phyloP scores from a whole-genome alignment of 2,113 vertebrate species.

The Lethenteron camtschaticum region DNA sequence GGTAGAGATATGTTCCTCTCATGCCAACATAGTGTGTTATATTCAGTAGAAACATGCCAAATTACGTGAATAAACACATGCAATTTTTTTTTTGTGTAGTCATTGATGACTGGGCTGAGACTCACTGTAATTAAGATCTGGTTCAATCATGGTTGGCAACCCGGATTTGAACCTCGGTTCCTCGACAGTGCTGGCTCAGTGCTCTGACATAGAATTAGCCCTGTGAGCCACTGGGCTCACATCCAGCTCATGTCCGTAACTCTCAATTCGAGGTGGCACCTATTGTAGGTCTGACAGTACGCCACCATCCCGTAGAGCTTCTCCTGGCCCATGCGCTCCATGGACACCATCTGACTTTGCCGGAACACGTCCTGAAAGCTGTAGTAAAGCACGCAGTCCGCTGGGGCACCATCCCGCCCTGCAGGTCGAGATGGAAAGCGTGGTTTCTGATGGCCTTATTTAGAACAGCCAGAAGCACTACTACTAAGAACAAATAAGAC shows the following conservation, averaged over 20 bases:
- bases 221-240: background rate
- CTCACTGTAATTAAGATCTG: no score
- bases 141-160: no score
- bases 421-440: slow-evolving; percentile 8
- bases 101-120: no score
- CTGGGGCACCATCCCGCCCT: slow-evolving; percentile 64
- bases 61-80: no score
- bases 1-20: no score
- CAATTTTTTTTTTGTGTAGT: no score
- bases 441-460: background rate
- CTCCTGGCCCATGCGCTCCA: slow-evolving; percentile 85
- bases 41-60: no score
- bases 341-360: slow-evolving; percentile 84
- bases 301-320: slow-evolving; percentile 78
- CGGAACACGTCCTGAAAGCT: slow-evolving; percentile 80
- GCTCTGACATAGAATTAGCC: background rate
- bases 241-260: no score
- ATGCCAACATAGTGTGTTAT: no score
- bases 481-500: no score
- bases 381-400: slow-evolving; percentile 75
- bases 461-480: no score
- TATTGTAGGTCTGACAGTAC: slow-evolving; percentile 52
- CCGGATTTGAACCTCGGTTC: background rate
- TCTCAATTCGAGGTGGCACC: slow-evolving; percentile 19
- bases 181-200: background rate